Evolutionary conservation across 2,113 vertebrate genomes (phyloP).

Genomic region (Callaeas wilsoni): DNA sequence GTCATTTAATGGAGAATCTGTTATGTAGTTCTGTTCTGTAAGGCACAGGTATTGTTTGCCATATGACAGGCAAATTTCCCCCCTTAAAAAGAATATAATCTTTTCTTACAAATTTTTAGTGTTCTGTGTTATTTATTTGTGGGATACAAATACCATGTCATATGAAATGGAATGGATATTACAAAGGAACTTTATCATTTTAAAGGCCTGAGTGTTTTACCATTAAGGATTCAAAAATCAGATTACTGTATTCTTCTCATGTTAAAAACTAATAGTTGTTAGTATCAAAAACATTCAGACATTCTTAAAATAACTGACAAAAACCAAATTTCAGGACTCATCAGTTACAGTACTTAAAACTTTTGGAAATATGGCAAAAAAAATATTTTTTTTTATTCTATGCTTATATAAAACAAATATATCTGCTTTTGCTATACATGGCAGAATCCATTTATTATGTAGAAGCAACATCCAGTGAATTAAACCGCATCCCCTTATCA

Average conservation of each 20-base stretch:
- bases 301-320: neutral
- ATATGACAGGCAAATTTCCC: neutral
- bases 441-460: neutral
- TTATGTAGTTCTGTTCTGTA: neutral
- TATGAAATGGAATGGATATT: neutral
- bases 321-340: neutral
- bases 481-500: neutral
- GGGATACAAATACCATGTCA: neutral
- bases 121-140: neutral
- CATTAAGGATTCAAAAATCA: neutral
- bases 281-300: neutral
- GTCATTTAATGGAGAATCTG: rapidly evolving
- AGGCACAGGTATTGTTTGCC: neutral
- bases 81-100: neutral
- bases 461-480: neutral
- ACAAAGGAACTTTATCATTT: neutral
- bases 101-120: neutral
- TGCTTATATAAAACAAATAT: neutral
- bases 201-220: neutral
- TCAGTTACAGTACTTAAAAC: neutral
- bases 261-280: neutral
- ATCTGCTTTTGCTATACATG: neutral
- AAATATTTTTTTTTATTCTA: neutral
- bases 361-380: neutral
- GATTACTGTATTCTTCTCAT: neutral